Conservation (phyloP, 1,140 invertebrate species). For the Aleiodes sp. region DNA sequence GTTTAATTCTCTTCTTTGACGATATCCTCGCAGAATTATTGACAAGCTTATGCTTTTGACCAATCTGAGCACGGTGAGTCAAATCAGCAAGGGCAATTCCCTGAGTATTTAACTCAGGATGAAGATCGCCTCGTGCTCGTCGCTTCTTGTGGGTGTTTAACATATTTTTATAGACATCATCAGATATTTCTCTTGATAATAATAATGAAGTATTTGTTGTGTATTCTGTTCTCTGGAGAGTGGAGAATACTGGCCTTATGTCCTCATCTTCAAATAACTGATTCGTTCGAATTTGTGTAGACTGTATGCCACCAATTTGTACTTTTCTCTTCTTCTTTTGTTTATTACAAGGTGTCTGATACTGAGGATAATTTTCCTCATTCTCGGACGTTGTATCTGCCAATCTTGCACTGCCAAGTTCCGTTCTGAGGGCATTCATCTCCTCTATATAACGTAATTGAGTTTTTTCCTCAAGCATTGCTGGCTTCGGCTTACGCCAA, state of each 20-base stretch:
- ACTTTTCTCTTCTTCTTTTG: conserved; percentile 73
- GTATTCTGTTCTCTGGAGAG: conserved; percentile 62
- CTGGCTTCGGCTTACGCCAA: conserved; percentile 61
- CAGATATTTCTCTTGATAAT: conserved; percentile 67
- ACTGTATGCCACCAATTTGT: conserved; percentile 68
- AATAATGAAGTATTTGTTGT: conserved; percentile 64
- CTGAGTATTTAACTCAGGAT: conserved; percentile 70
- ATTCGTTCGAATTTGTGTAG: conserved; percentile 56
- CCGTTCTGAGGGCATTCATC: conserved; percentile 55
- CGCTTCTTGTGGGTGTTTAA: conserved; percentile 73
- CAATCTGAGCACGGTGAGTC: conserved; percentile 65
- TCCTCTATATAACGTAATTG: conserved; percentile 60
- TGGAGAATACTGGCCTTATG: conserved; percentile 65
- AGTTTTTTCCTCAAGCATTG: conserved; percentile 61
- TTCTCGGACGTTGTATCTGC: conserved; percentile 61
- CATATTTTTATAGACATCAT: conserved; percentile 76
- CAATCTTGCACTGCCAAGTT: conserved; percentile 55
- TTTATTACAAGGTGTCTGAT: conserved; percentile 65
- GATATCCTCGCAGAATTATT: conserved; percentile 46
- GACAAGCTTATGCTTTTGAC: conserved; percentile 61
- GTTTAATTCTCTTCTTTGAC: conserved; percentile 60
- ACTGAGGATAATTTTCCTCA: conserved; percentile 67
- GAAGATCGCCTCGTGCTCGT: conserved; percentile 69
- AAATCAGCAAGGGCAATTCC: conserved; percentile 71
- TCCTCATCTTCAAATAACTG: conserved; percentile 50